Percentiles rank a stretch among this genome's conserved stretches.
These are phyloP conservation scores for Drosophila flavopinicola DNA, from an alignment of 2,888 invertebrate genomes.

Conservation along the genomic window DNA sequence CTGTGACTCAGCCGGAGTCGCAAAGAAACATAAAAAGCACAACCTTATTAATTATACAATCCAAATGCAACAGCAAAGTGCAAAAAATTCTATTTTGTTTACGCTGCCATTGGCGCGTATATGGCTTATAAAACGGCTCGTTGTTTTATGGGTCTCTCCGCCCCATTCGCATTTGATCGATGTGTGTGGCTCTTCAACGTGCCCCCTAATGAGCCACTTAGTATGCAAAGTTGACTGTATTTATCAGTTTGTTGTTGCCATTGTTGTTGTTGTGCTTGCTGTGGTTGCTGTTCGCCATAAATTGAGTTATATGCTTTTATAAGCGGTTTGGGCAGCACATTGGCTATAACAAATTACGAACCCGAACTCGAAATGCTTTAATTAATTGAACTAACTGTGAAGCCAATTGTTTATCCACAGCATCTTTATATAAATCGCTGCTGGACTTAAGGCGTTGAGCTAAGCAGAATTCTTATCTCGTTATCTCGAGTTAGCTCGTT, in stretches of 20 bases:
- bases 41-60: conserved; percentile 58
- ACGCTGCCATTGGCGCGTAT: conserved; percentile 41
- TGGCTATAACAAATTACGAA: conserved; percentile 43
- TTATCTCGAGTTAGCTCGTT: conserved; percentile 17
- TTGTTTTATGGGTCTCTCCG: conserved; percentile 54
- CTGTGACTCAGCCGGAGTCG: conserved; percentile 28
- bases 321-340: conserved; percentile 28
- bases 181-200: conserved; percentile 67
- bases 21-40: conserved; percentile 4
- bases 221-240: conserved; percentile 62
- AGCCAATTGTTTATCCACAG: conserved; percentile 37
- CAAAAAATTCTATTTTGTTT: conserved; percentile 57
- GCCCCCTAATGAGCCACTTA: conserved; percentile 68
- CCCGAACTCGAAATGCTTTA: conserved; percentile 35
- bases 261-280: conserved; percentile 29
- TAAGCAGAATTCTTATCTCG: conserved; percentile 12
- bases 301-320: conserved; percentile 52
- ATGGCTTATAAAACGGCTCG: conserved; percentile 42
- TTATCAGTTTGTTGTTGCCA: conserved; percentile 32
- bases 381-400: conserved; percentile 59
- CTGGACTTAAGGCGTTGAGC: conserved; percentile 4
- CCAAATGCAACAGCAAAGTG: conserved; percentile 65
- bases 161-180: conserved; percentile 25
- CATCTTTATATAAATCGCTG: conserved; percentile 62
- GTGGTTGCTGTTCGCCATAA: conserved; percentile 31